Base-by-base conservation (phyloP, 2,888 invertebrate species). In the Busseola fusca region DNA sequence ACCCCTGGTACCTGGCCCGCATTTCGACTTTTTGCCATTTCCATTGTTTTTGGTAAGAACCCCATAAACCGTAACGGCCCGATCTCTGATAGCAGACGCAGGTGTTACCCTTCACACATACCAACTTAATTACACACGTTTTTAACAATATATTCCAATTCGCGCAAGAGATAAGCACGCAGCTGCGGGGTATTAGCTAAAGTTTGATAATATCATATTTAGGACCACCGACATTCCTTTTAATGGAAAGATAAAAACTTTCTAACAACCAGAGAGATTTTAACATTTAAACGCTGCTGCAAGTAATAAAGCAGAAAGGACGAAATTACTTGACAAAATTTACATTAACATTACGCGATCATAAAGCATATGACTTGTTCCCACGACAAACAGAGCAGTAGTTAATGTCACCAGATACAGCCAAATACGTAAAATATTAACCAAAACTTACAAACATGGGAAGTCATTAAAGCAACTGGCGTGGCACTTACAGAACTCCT, bases 381-480 rank as follows among this genome's bases (percentile, higher is more conserved):
- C 85, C 85, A 84, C 86, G 87, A 83, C 63, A 87, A 89, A 89
- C 89, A 89, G 87, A 88, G 88, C 85, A 87, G 87, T 88, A 88
- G 86, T 91, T 90, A 92, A 90, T 88, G 91, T 92, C 91, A 84
- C 81, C 74, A 79, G 84, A 88, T 87, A 85, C 81, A 90, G 89
- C 87, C 88, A 88, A 90, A 88, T 89, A 90, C 89, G 90, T 92
- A 93, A 93, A 92, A 92, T 92, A 92, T 90, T 87, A 90, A 90
- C 89, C 88, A 89, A 87, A 93, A 93, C 89, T 93, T 90, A 89
- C 93, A 93, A 93, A 94, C 93, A 95, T 93, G 92, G 93, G 93
- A 94, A 94, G 94, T 95, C 94, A 95, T 95, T 95, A 95, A 94
- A 93, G 87, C 91, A 90, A 93, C 91, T 89, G 91, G 91, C 92